Conservation (phyloP, 2,113 vertebrate species). For the Erpornis zantholeuca region DNA sequence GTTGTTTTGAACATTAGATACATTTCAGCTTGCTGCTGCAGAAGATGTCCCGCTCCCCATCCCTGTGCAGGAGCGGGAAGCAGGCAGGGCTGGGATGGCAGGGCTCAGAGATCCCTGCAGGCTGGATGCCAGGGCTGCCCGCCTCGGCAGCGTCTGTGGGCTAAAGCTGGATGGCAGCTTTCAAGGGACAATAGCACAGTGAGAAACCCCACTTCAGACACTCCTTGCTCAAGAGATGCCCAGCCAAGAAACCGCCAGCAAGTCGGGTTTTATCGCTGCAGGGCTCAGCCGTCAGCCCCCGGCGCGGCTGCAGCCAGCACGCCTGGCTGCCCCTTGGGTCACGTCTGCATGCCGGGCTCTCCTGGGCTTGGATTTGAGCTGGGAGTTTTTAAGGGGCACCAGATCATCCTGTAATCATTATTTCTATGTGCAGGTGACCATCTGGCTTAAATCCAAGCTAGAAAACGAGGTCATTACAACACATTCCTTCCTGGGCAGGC, state of each 20-base stretch:
- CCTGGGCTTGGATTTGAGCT: not conserved
- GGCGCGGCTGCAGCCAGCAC: accelerated
- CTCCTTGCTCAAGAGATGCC: not conserved
- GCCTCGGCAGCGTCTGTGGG: accelerated
- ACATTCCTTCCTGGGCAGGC: accelerated
- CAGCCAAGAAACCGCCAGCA: not conserved
- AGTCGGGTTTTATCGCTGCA: not conserved
- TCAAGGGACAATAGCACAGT: not conserved
- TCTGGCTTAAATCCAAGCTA: not conserved
- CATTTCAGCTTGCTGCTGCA: not conserved
- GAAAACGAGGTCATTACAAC: accelerated
- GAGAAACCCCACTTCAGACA: not conserved
- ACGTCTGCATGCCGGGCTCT: accelerated
- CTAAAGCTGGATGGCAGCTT: not conserved
- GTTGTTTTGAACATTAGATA: conserved; percentile 18
- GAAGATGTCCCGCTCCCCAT: not conserved
- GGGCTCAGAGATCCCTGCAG: not conserved
- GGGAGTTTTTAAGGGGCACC: not conserved
- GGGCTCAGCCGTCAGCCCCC: not conserved
- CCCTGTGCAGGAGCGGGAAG: accelerated
- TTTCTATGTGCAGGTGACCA: not conserved
- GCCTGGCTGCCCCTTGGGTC: not conserved
- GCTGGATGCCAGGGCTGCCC: not conserved
- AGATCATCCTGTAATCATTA: not conserved
- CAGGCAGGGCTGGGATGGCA: not conserved